Base-by-base conservation (phyloP, 2,888 invertebrate genomes). In the Cantharis rufa region DNA sequence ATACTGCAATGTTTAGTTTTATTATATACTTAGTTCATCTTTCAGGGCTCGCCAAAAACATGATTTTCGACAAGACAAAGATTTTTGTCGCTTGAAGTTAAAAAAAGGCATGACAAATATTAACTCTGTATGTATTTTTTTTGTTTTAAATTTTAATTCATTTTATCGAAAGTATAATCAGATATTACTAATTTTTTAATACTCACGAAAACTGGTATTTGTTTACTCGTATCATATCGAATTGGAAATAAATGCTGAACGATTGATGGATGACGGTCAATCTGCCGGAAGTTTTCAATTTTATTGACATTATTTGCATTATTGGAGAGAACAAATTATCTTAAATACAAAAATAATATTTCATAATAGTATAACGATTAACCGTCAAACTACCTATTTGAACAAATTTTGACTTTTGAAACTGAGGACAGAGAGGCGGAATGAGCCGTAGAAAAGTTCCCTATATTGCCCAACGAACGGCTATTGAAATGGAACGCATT, bases 1-100 rank as follows among this genome's bases (percentile, higher is more conserved):
- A 78, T 68, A 69, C 69, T 69, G 69, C 73, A 78, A 76, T 76
- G 78, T 75, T 72, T 78, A 75, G 69, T 78, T 78, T 78, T 78
- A 78, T 78, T 75, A 75, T 75, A 75, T 75, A 75, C 74, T 77
- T 77, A 72, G 72, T 62, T 72, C 48, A 32, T 63, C 68, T 48
- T 48, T 48, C n/a, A 7, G n/a, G n/a, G 48, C n/a, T n/a, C n/a
- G 4, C n/a, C n/a, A n/a, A 48, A n/a, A 48, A 48, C n/a, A 48
- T n/a, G 48, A 48, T 48, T 48, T 48, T 48, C n/a, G n/a, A 48
- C 48, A n/a, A 48, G n/a, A 3, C 9, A 48, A 48, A 48, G n/a
- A n/a, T 48, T 48, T n/a, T 9, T 48, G n/a, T n/a, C 4, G n/a
- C n/a, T 7, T n/a, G n/a, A 7, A n/a, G n/a, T n/a, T 11, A n/a